Evolutionary conservation across 2,797 vertebrate species (phyloP), one percentile per base, ranked within the genome.

Genomic region (Arremon brunneinucha): DNA sequence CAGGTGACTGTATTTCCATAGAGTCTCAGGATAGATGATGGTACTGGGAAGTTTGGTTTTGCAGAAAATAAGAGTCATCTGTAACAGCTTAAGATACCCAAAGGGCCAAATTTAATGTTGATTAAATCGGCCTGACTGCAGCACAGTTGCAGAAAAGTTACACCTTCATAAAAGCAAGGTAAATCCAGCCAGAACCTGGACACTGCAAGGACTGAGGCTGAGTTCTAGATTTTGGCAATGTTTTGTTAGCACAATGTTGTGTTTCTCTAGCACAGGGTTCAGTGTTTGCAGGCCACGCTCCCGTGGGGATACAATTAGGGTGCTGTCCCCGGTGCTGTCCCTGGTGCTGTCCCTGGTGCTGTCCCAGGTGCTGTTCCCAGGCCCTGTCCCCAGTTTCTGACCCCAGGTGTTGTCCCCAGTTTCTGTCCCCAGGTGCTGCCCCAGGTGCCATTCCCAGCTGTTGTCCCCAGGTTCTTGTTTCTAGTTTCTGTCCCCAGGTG

Each of bases 261-360:
- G 28, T 57, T 89, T 71, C 34, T 78, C 18, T 30, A 27, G 34
- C 11, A 19, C 7, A 55, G 14, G 16, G 24, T 34, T 76, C 47
- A 16, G 3, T 37, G 46, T 52, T 44, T 69, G 53, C 24, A 11
- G 32, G n/a, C 24, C n/a, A 21, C 4, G 9, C 4, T 50, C 10
- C 0, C 0, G 0, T 8, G 10, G 27, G 35, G 50, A 24, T 14
- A 9, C 2, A 11, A 14, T 35, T n/a, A 4, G 9, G 39, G 39
- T 13, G 41, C 62, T 9, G 39, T 12, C 3, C 6, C 39, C 21
- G 37, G 20, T 28, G 35, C 28, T 22, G 37, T 11, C 19, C 37
- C 27, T 9, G 19, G 26, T 9, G 17, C 24, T 37, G 34, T 57
- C 14, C 22, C 32, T 3, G 2, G 10, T 2, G 47, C 47, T 49